These are phyloP conservation scores for Batillaria attramentaria DNA, from an alignment of 1,140 invertebrate species.

Conservation along the genomic window DNA sequence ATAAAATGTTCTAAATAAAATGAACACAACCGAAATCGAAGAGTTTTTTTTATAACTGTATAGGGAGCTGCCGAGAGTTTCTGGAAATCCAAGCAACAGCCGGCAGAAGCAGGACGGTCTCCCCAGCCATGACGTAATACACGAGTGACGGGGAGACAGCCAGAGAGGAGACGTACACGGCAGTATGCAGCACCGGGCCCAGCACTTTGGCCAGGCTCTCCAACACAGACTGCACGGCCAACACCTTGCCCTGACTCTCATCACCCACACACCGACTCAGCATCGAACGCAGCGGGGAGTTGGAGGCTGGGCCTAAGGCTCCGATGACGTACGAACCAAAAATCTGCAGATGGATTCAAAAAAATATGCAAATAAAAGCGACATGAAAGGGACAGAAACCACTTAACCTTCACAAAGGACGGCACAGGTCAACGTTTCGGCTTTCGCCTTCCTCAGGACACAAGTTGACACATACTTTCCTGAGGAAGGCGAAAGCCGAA, in stretches of 20 bases:
- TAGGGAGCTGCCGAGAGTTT: no score
- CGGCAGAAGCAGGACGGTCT: background rate
- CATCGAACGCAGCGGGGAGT: background rate
- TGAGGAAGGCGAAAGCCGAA: no score
- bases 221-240: background rate
- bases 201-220: slow-evolving; percentile 1
- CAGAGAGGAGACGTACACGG: background rate
- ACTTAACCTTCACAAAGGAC: no score
- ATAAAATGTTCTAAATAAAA: no score
- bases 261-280: background rate
- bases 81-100: background rate
- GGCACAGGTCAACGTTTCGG: no score
- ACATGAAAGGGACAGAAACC: background rate
- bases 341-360: background rate
- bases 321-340: background rate
- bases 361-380: background rate
- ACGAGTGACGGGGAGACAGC: background rate
- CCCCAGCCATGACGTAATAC: background rate
- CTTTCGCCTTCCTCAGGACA: no score
- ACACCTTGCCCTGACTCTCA: background rate
- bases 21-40: no score
- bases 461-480: no score
- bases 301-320: background rate
- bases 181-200: slow-evolving; percentile 5
- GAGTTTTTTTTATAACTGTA: no score